Evolutionary conservation across 2,888 invertebrate genomes (phyloP).

Genomic region (Steinernema carpocapsae): DNA sequence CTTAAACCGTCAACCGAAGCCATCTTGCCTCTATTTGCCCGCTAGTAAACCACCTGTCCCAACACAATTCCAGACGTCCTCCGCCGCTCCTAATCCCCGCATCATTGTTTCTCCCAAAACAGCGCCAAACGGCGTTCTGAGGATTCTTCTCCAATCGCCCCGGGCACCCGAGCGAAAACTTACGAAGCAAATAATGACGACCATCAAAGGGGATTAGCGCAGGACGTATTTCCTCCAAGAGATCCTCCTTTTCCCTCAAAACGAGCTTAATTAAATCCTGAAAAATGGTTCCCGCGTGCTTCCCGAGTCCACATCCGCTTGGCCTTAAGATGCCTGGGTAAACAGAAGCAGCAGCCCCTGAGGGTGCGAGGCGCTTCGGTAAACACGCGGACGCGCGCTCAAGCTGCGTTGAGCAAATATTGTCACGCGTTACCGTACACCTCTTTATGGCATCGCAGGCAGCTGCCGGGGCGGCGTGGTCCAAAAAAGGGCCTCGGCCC

Average conservation of each 20-base stretch:
- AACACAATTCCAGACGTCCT: no score
- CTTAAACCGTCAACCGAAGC: no score
- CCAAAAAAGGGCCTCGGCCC: slow-evolving; percentile 32
- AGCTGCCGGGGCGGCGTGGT: slow-evolving; percentile 20
- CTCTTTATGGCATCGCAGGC: slow-evolving; percentile 5
- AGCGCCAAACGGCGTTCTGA: neutral
- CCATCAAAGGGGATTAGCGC: slow-evolving; percentile 27
- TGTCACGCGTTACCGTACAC: slow-evolving; percentile 21
- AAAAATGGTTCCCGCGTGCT: neutral
- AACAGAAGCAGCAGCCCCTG: slow-evolving; percentile 11
- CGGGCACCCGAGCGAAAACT: slow-evolving; percentile 19
- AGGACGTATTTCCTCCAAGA: neutral
- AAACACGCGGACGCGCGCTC: slow-evolving; percentile 8
- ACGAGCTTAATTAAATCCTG: slow-evolving; percentile 31
- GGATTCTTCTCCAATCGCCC: slow-evolving; percentile 1
- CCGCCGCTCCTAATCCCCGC: no score
- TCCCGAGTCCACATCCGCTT: neutral
- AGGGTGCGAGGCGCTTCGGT: slow-evolving; percentile 15
- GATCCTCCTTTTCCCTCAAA: neutral
- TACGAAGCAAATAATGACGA: slow-evolving; percentile 27
- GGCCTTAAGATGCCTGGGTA: neutral
- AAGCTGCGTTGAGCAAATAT: slow-evolving; percentile 26
- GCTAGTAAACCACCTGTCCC: no score
- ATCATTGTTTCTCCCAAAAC: no score
- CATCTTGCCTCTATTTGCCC: no score